phyloP scores from a whole-genome alignment of 2,113 vertebrate species.

The Etheostoma cragini region DNA sequence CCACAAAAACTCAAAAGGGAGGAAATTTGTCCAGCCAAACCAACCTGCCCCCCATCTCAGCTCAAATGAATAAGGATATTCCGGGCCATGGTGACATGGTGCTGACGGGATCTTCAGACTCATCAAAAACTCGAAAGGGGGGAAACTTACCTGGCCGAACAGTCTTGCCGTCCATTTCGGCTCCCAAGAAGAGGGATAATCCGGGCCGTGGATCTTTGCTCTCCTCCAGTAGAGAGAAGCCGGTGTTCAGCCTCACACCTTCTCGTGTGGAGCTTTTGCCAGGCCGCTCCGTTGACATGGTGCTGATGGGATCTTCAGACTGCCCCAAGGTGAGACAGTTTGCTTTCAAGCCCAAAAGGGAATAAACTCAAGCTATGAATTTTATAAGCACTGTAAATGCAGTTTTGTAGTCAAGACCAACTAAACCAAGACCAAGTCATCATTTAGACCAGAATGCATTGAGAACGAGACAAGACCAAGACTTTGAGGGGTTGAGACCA shows the following conservation, averaged over 20 bases:
- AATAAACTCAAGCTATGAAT: background rate
- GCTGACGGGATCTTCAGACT: no score
- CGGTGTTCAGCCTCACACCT: constrained; percentile 84
- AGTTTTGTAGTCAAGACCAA: no score
- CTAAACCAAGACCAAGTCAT: no score
- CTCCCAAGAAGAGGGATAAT: background rate
- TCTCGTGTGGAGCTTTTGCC: constrained; percentile 82
- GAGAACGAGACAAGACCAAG: no score
- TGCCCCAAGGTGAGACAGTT: constrained; percentile 80
- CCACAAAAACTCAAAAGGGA: background rate
- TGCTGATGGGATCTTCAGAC: constrained; percentile 84
- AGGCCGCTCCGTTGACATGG: constrained; percentile 81
- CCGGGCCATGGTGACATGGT: no score
- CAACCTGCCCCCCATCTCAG: constrained; percentile 41
- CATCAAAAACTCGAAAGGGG: background rate
- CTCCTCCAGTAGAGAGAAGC: background rate
- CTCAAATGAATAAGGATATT: no score
- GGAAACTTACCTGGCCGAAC: constrained; percentile 25
- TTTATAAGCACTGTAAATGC: background rate
- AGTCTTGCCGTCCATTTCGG: constrained; percentile 40
- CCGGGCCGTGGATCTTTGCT: background rate
- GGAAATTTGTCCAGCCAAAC: constrained; percentile 30
- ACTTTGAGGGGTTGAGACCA: no score
- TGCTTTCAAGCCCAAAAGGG: background rate
- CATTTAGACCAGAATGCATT: no score